These are phyloP conservation scores for Conomelus anceps DNA, from an alignment of 2,888 invertebrate genomes.

Conservation along the genomic window DNA sequence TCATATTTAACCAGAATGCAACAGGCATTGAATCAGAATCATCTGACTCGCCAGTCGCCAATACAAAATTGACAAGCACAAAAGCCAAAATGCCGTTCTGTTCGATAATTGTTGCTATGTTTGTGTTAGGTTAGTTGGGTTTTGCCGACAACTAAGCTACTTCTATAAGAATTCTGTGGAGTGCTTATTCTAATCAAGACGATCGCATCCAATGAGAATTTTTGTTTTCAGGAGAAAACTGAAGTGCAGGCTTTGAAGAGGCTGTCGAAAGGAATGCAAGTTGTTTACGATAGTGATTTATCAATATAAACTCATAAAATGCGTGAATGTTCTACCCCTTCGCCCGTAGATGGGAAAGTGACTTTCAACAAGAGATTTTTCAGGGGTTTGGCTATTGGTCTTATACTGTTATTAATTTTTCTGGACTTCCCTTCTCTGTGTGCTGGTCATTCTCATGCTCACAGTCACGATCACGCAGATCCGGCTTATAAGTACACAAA, in stretches of 20 bases:
- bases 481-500: constrained; percentile 79
- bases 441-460: constrained; percentile 38
- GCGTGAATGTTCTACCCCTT: not conserved
- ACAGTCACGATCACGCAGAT: constrained; percentile 53
- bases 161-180: not conserved
- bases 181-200: not conserved
- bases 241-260: not conserved
- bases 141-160: not conserved
- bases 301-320: not conserved
- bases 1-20: not conserved
- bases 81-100: no score
- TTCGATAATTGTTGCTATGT: no score
- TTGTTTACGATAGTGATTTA: not conserved
- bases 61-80: not conserved
- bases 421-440: constrained; percentile 41
- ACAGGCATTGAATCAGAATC: not conserved
- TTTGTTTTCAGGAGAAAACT: not conserved
- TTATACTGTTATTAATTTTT: constrained; percentile 37
- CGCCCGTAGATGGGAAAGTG: not conserved
- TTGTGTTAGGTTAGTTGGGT: no score
- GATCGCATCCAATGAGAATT: not conserved
- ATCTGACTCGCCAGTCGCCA: not conserved
- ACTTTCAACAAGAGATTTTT: constrained; percentile 20
- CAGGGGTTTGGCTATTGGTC: constrained; percentile 18
- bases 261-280: not conserved